A percentile compares a stretch with the other conserved stretches of the same genome.
These are phyloP conservation scores for Agapostemon virescens DNA, from an alignment of 2,888 invertebrate species.

Conservation along the genomic window DNA sequence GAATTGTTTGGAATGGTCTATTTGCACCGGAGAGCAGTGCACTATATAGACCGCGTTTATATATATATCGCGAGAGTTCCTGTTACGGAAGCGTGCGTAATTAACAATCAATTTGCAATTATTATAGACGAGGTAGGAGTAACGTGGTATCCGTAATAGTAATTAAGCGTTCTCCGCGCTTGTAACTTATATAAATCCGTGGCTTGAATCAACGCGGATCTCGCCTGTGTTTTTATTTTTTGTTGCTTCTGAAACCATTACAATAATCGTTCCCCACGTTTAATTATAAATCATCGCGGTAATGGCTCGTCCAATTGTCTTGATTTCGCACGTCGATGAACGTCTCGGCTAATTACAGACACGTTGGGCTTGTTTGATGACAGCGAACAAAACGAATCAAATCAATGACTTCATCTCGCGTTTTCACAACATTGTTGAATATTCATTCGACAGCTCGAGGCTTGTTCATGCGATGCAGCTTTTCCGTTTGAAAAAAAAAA, in stretches of 20 bases:
- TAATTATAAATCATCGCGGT: conserved; percentile 54
- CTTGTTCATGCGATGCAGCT: too few relatives aligned
- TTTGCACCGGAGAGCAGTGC: conserved; percentile 1
- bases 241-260: conserved; percentile 31
- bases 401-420: not conserved
- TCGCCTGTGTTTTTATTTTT: conserved; percentile 21
- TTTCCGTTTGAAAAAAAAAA: too few relatives aligned
- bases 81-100: conserved; percentile 24
- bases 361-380: not conserved
- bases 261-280: conserved; percentile 52
- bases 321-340: conserved; percentile 1
- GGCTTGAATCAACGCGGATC: conserved; percentile 54
- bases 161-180: conserved; percentile 22
- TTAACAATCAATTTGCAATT: conserved; percentile 54
- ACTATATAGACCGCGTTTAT: not conserved
- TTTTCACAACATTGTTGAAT: not conserved
- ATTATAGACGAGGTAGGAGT: conserved; percentile 29
- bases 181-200: conserved; percentile 47
- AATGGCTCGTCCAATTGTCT: conserved; percentile 19
- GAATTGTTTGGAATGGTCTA: conserved; percentile 12
- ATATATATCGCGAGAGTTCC: not conserved
- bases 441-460: too few relatives aligned
- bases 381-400: not conserved
- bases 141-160: conserved; percentile 23
- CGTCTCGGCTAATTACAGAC: not conserved